These are phyloP conservation scores for Perizoma affinitatum DNA, from an alignment of 2,888 invertebrate genomes.

Conservation along the genomic window DNA sequence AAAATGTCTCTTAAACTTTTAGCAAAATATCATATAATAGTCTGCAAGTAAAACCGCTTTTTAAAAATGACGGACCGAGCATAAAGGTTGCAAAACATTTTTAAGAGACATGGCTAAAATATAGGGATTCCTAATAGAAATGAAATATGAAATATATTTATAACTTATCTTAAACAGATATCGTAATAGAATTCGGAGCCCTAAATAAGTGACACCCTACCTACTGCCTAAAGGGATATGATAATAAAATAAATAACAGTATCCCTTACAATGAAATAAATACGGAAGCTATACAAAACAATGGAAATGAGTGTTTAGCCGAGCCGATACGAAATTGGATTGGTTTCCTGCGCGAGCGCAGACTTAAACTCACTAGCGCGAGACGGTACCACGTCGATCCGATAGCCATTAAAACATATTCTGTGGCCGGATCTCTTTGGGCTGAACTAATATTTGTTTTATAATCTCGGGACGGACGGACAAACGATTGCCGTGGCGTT, in stretches of 20 bases:
- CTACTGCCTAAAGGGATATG: constrained; percentile 6
- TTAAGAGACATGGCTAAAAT: too few relatives aligned
- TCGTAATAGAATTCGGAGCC: too few relatives aligned
- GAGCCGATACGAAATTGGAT: constrained; percentile 50
- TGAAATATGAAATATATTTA: too few relatives aligned
- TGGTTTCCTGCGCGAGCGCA: constrained; percentile 54
- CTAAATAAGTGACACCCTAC: too few relatives aligned
- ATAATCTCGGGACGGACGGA: constrained; percentile 43
- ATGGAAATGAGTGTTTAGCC: constrained; percentile 46
- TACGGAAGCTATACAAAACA: constrained; percentile 49
- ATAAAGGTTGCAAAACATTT: too few relatives aligned
- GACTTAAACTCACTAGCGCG: constrained; percentile 53
- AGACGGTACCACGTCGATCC: constrained; percentile 53
- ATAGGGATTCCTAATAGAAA: too few relatives aligned
- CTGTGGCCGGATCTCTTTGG: constrained; percentile 57
- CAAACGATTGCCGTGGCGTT: constrained; percentile 41
- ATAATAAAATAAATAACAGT: constrained; percentile 29
- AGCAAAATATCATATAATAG: too few relatives aligned
- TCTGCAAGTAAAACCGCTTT: too few relatives aligned
- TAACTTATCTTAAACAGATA: too few relatives aligned
- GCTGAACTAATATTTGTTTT: constrained; percentile 67
- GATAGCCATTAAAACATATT: constrained; percentile 12
- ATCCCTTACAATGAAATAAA: constrained; percentile 43
- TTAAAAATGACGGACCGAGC: too few relatives aligned
- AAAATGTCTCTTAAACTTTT: too few relatives aligned